Conservation (phyloP, 2,888 invertebrate species). For the Patella depressa region DNA sequence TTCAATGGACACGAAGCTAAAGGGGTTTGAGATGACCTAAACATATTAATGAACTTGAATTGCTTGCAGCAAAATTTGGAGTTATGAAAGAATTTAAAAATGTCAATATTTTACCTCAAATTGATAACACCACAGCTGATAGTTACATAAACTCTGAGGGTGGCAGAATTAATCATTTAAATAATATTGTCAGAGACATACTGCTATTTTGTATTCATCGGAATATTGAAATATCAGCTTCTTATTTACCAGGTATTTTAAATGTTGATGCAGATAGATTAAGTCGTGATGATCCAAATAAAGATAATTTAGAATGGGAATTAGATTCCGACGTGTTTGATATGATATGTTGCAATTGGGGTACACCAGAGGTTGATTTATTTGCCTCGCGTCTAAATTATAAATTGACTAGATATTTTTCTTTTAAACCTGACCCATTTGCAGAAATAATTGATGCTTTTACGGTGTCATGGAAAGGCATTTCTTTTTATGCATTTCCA, state of each 20-base stretch:
- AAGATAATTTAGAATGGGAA: conserved; percentile 19
- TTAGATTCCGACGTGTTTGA: conserved; percentile 12
- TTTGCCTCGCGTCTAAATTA: conserved; percentile 23
- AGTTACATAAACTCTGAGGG: not conserved
- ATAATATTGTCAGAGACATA: not conserved
- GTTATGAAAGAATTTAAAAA: not conserved
- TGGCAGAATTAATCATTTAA: conserved; percentile 16
- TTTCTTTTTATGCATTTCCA: conserved; percentile 29
- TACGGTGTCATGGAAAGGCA: conserved; percentile 13
- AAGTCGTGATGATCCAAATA: conserved; percentile 15
- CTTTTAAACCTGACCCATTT: conserved; percentile 23
- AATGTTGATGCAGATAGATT: conserved; percentile 17
- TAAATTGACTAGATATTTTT: conserved; percentile 16
- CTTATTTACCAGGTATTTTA: conserved; percentile 16
- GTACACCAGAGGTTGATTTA: conserved; percentile 20
- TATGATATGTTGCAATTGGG: conserved; percentile 1
- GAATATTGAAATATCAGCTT: conserved; percentile 14
- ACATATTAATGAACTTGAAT: conserved; percentile 20
- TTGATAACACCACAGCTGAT: conserved; percentile 12
- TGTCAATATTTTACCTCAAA: not conserved
- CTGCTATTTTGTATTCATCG: conserved; percentile 19
- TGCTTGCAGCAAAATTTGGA: not conserved
- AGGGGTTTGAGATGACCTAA: not conserved
- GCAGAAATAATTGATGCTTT: conserved; percentile 26
- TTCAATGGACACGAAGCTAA: not conserved